phyloP scores from a whole-genome alignment of 2,888 invertebrate genomes.

The Erebia epiphron region DNA sequence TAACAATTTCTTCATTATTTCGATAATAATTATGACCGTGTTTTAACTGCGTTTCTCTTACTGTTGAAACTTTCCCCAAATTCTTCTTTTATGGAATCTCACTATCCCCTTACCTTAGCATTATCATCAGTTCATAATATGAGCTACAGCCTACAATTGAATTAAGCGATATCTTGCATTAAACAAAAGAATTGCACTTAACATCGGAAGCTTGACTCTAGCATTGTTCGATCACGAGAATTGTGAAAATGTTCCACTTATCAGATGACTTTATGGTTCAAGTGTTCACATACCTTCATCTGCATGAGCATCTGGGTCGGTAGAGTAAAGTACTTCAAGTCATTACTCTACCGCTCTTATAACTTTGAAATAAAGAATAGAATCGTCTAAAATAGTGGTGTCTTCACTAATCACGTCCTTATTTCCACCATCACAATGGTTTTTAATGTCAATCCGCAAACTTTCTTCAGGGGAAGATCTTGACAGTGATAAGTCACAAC shows the following conservation, averaged over 20 bases:
- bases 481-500: conserved; percentile 26
- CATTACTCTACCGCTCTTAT: conserved; percentile 19
- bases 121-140: conserved; percentile 15
- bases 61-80: conserved; percentile 1
- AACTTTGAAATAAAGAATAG: conserved; percentile 19
- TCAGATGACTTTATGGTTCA: conserved; percentile 54
- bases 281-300: conserved; percentile 51
- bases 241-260: conserved; percentile 56
- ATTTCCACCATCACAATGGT: conserved; percentile 52
- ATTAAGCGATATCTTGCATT: conserved; percentile 15
- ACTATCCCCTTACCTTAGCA: conserved; percentile 7
- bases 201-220: conserved; percentile 27
- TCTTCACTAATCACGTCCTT: conserved; percentile 43
- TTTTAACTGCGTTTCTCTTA: background rate
- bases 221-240: conserved; percentile 38
- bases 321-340: conserved; percentile 7
- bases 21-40: too few species aligned
- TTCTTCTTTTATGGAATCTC: background rate
- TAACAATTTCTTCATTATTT: background rate
- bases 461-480: conserved; percentile 43
- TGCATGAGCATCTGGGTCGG: conserved; percentile 41
- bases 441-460: conserved; percentile 55
- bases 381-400: background rate
- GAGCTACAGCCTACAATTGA: conserved; percentile 8
- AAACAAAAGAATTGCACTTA: conserved; percentile 38